Base-by-base conservation (phyloP, 2,888 invertebrate genomes). In the Anarsia innoxiella region DNA sequence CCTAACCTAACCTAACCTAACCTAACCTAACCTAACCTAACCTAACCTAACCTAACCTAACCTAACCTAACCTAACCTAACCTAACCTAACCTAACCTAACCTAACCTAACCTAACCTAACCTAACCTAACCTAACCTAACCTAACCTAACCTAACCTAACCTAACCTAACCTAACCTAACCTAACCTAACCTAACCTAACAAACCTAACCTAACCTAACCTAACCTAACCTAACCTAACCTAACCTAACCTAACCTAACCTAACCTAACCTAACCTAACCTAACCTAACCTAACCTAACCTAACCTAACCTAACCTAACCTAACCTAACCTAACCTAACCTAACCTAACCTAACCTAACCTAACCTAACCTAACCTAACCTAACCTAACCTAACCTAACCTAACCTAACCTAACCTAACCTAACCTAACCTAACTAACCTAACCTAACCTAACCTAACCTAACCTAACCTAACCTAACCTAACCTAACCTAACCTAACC, bases 1-100 rank as follows among this genome's bases (percentile, higher is more conserved):
- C n/a, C 45, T 48, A 48, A 51, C 48, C 45, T 47, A 51, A 49
- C 49, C 49, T 48, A 48, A 51, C 50, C 48, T 48, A 51, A 51
- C 48, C 51, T 47, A 37, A 51, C 48, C 48, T 46, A 46, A 46
- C 46, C 46, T 48, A 48, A 48, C 45, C 44, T 42, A 46, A 46
- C 47, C 47, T 43, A 45, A 45, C 47, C 47, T 43, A 47, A 47
- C 47, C 42, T 43, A 43, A 43, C 48, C 44, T 39, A 44, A 45
- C 45, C 48, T 43, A 43, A 48, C 43, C 45, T 36, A 40, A 41
- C 41, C 41, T 41, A 41, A 41, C 41, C 41, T 41, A 41, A 41
- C 41, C 41, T 41, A 41, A 41, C 41, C 41, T 41, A 41, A 41
- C 41, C 41, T 41, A 41, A 41, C 38, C 38, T 41, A 38, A 36